Base-by-base conservation (phyloP, 2,113 vertebrate genomes). In the Tautogolabrus adspersus region DNA sequence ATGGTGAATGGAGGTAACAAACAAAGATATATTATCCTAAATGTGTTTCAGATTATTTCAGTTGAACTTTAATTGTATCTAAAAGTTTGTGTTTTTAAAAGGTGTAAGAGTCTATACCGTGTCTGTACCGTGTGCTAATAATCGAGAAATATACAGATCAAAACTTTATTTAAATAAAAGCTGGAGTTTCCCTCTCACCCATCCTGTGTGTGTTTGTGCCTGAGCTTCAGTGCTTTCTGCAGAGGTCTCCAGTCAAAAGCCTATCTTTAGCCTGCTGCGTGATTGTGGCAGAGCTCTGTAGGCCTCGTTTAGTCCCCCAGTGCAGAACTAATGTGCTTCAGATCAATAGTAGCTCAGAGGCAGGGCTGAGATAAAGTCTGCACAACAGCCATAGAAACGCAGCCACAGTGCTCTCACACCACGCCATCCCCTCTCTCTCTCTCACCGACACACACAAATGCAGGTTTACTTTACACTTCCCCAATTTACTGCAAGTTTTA, bases 281-380 rank as follows among this genome's bases (percentile, higher is more conserved):
- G 87, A 89, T 77, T 73, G 83, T 87, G 85, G 70, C 79, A 77
- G 72, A 81, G 82, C 80, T 79, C 87, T 64, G 85, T 71, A 22
- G 83, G 83, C 85, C 89, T 83, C 72, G 82, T 85, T 87, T 79
- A 80, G 88, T 82, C 83, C 82, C 85, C 73, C 6, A 85, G 89
- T 88, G 89, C 89, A 88, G 78, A 91, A 89, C 85, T 88, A 89
- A 92, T 92, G 85, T 84, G 88, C 66, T 83, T 71, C 78, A 81
- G 89, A 92, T 92, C 89, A 88, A 90, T 89, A 89, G 88, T 71
- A 66, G 87, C 88, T 90, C 82, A 71, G 74, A 85, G 85, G 81
- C 85, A 83, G 66, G 56, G 76, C 80, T 77, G 80, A 87, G 62
- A 78, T 79, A 66, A 62, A 85, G 84, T 84, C 72, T 77, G 72